These are phyloP conservation scores for Callipepla squamata DNA, from an alignment of 2,113 vertebrate species.

Conservation along the genomic window DNA sequence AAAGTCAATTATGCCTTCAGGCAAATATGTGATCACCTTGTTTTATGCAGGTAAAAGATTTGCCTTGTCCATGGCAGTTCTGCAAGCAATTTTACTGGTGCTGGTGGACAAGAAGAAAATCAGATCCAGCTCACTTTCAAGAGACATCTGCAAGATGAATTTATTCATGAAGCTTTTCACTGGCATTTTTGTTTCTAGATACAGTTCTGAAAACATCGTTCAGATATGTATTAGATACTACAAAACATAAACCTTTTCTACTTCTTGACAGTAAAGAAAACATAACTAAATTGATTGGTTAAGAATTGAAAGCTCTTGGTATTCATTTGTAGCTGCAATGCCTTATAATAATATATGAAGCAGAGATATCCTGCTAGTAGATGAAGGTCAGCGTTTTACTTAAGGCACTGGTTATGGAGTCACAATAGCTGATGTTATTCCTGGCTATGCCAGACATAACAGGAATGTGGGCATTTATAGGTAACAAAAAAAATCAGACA, in stretches of 20 bases:
- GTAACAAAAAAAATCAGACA: slow-evolving; percentile 3
- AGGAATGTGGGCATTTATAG: not conserved
- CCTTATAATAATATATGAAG: slow-evolving; percentile 34
- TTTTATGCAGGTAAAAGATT: not conserved
- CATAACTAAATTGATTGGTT: not conserved
- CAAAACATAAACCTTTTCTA: slow-evolving; percentile 14
- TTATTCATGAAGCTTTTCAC: slow-evolving; percentile 42
- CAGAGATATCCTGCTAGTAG: not conserved
- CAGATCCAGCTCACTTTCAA: not conserved
- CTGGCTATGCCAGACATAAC: slow-evolving; percentile 17
- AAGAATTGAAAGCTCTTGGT: slow-evolving; percentile 21
- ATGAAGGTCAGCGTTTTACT: slow-evolving; percentile 35
- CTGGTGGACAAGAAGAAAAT: slow-evolving; percentile 27
- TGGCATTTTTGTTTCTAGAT: slow-evolving; percentile 56
- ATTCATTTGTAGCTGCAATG: not conserved
- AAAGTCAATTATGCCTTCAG: not conserved
- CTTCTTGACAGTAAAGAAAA: slow-evolving; percentile 29
- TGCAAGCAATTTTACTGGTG: slow-evolving; percentile 12
- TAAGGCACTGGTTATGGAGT: slow-evolving; percentile 16
- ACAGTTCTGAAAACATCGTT: slow-evolving; percentile 36
- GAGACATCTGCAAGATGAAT: not conserved
- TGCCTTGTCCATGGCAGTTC: not conserved
- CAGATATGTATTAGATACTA: slow-evolving; percentile 26
- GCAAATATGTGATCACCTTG: not conserved
- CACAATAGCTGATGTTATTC: slow-evolving; percentile 53